A percentile compares a stretch with the other conserved stretches of the same genome.
Evolutionary conservation across 2,888 invertebrate species (phyloP).

Genomic region (Harpalus rubripes): DNA sequence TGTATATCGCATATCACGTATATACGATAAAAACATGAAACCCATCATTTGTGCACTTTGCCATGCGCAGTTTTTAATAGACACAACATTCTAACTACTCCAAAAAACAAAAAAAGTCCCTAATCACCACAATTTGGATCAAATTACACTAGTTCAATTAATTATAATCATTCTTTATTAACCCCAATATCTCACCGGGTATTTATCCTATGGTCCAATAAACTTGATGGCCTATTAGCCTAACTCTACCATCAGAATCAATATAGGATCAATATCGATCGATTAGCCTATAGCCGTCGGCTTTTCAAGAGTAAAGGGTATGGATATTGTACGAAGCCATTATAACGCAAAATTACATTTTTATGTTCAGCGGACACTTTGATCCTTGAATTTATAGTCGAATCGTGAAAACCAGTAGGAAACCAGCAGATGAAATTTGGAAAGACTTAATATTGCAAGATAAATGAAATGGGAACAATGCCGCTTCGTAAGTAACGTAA

Average conservation of each 20-base stretch:
- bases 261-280: constrained; percentile 56
- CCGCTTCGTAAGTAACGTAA: too few relatives aligned
- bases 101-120: too few relatives aligned
- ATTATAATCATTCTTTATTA: constrained; percentile 14
- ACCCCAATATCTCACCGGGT: not conserved
- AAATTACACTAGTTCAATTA: not conserved
- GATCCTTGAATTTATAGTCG: constrained; percentile 51
- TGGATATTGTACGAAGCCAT: constrained; percentile 41
- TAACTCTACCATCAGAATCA: not conserved
- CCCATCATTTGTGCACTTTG: too few relatives aligned
- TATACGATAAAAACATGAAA: too few relatives aligned
- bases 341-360: constrained; percentile 56
- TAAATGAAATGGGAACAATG: too few relatives aligned
- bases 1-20: too few relatives aligned
- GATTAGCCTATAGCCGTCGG: constrained; percentile 53
- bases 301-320: constrained; percentile 33
- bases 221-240: constrained; percentile 2
- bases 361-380: constrained; percentile 36
- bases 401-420: constrained; percentile 55
- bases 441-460: too few relatives aligned
- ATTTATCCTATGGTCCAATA: not conserved
- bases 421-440: too few relatives aligned
- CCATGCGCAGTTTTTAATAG: too few relatives aligned
- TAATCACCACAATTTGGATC: too few relatives aligned
- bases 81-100: too few relatives aligned